phyloP scores from a whole-genome alignment of 2,797 vertebrate genomes.

The Cossypha niveicapilla region DNA sequence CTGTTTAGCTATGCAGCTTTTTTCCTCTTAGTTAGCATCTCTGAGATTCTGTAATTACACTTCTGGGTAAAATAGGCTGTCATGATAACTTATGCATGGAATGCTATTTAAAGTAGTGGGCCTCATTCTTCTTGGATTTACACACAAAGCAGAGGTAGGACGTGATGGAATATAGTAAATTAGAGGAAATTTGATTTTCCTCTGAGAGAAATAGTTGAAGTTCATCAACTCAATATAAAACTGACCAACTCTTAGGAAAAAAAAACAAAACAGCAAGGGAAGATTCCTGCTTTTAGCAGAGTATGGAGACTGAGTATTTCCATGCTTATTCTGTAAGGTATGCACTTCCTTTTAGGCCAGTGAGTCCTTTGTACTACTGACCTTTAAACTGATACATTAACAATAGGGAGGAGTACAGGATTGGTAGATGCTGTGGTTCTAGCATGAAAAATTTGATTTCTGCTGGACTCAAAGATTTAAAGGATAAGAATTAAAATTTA shows the following conservation, averaged over 20 bases:
- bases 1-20: constrained; percentile 55
- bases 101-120: background rate
- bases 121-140: background rate
- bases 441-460: background rate
- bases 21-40: constrained; percentile 54
- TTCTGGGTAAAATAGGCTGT: constrained; percentile 44
- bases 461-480: background rate
- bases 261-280: background rate
- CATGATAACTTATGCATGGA: constrained; percentile 1
- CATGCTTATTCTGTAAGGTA: background rate
- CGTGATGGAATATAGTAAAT: background rate
- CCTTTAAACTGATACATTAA: background rate
- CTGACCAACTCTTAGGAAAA: background rate
- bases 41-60: constrained; percentile 47
- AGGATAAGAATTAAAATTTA: background rate
- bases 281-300: background rate
- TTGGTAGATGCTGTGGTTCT: background rate
- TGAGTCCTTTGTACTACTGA: background rate
- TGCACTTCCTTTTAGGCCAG: background rate
- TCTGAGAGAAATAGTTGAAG: background rate
- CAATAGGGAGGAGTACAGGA: background rate
- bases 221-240: background rate
- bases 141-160: background rate
- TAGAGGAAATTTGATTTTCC: background rate
- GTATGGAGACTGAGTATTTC: background rate